A percentile compares a stretch with the other conserved stretches of the same genome.
Conservation (phyloP, 2,888 invertebrate species). For the Diogma glabrata region DNA sequence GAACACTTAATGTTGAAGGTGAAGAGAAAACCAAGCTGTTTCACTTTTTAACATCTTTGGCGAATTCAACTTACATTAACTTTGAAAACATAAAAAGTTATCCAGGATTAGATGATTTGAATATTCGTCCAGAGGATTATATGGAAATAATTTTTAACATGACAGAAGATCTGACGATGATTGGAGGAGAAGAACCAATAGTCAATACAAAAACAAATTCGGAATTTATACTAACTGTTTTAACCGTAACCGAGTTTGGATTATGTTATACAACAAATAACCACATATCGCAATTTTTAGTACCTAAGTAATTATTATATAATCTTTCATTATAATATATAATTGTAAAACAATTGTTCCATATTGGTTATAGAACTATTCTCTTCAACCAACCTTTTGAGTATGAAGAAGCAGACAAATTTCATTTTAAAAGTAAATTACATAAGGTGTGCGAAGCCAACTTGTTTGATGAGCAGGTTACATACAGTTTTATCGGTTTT, state of each 20-base stretch:
- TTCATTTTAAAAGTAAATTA: constrained; percentile 10
- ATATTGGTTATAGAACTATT: too few relatives aligned
- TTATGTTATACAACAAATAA: constrained; percentile 32
- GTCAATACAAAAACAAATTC: constrained; percentile 24
- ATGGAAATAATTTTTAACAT: constrained; percentile 33
- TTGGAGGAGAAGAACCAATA: constrained; percentile 14
- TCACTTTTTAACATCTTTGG: constrained; percentile 31
- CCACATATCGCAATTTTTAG: constrained; percentile 24
- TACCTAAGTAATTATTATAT: constrained; percentile 19
- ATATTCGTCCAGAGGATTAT: constrained; percentile 28
- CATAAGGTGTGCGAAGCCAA: constrained; percentile 21
- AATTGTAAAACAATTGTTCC: too few relatives aligned
- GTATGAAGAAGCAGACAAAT: background rate
- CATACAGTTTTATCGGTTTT: constrained; percentile 28
- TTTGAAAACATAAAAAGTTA: constrained; percentile 29
- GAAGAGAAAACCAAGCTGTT: constrained; percentile 18
- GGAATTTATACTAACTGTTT: constrained; percentile 22
- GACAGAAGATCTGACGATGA: constrained; percentile 23
- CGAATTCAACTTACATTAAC: constrained; percentile 33
- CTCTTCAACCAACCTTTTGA: background rate
- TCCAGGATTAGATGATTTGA: constrained; percentile 23
- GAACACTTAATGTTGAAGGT: constrained; percentile 15
- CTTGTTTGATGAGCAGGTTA: constrained; percentile 27
- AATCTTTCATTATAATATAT: too few relatives aligned
- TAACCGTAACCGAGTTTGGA: constrained; percentile 34